phyloP scores from a whole-genome alignment of 1,140 invertebrate species.

The Sarcophaga bullata region DNA sequence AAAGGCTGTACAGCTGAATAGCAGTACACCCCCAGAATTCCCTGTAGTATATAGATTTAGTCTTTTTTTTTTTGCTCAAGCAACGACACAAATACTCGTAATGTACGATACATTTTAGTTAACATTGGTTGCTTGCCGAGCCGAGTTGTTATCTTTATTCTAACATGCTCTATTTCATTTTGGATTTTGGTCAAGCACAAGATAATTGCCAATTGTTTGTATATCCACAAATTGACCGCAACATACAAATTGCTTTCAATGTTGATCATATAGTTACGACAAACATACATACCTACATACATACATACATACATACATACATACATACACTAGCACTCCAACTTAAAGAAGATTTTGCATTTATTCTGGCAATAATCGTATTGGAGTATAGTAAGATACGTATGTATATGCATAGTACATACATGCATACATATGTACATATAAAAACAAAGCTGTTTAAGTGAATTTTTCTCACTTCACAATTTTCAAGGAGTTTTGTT shows the following conservation, averaged over 20 bases:
- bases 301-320: background rate
- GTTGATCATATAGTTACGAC: background rate
- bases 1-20: background rate
- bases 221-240: constrained; percentile 33
- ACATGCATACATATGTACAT: background rate
- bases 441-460: background rate
- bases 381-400: too few species aligned
- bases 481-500: background rate
- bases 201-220: constrained; percentile 39
- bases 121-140: constrained; percentile 18
- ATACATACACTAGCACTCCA: too few species aligned
- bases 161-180: constrained; percentile 21
- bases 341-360: too few species aligned
- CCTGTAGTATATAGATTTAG: background rate
- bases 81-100: background rate
- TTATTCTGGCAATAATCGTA: too few species aligned
- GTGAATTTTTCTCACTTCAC: background rate
- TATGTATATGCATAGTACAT: too few species aligned
- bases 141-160: constrained; percentile 28
- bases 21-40: background rate
- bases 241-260: constrained; percentile 37
- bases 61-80: background rate
- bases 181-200: constrained; percentile 35
- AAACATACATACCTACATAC: background rate
- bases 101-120: background rate